A percentile compares a stretch with the other conserved stretches of the same genome.
phyloP scores from a whole-genome alignment of 2,888 invertebrate genomes.

The Acanthosepion pharaonis region DNA sequence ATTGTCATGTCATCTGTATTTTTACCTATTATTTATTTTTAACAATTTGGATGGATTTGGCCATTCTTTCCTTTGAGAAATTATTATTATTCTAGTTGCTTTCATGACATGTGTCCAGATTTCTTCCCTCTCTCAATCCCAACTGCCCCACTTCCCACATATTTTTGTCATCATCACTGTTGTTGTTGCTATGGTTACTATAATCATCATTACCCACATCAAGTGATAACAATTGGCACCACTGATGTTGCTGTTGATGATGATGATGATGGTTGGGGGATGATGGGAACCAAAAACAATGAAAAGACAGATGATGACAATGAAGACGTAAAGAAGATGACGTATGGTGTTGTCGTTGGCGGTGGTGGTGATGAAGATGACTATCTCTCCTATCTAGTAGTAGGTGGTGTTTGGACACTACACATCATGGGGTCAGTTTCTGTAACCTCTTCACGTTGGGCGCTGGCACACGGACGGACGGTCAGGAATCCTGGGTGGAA shows the following conservation, averaged over 20 bases:
- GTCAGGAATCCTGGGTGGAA: slow-evolving; percentile 49
- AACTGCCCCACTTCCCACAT: neutral
- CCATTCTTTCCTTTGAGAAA: neutral
- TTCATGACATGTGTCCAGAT: neutral
- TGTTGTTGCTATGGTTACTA: neutral
- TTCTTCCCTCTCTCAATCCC: slow-evolving; percentile 15
- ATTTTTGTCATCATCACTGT: neutral
- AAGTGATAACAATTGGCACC: neutral
- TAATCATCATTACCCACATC: neutral
- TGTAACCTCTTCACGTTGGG: slow-evolving; percentile 47
- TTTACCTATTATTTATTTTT: no score
- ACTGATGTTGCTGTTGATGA: neutral
- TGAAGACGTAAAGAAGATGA: slow-evolving; percentile 17
- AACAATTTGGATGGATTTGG: neutral
- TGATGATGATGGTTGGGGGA: neutral
- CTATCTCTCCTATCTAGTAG: slow-evolving; percentile 33
- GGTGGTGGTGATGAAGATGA: neutral
- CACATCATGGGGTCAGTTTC: slow-evolving; percentile 39
- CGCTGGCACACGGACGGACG: slow-evolving; percentile 49
- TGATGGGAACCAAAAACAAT: slow-evolving; percentile 16
- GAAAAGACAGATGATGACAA: neutral
- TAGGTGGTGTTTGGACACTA: neutral
- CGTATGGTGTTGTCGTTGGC: neutral
- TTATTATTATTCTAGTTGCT: neutral
- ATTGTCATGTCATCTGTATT: neutral